phyloP scores from a whole-genome alignment of 2,797 vertebrate species.

The Urosaurus nigricauda region DNA sequence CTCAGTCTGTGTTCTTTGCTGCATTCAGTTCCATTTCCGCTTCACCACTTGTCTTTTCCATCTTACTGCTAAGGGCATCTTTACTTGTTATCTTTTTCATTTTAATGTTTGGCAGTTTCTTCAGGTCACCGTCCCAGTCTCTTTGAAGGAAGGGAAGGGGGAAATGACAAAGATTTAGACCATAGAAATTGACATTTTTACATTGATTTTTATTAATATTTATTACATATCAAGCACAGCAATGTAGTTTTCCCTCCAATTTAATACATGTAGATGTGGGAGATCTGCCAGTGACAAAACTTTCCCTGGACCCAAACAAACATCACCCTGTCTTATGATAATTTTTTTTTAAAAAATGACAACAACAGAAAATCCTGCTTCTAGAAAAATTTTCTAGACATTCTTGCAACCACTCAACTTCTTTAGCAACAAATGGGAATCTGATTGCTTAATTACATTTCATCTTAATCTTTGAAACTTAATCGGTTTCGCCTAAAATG shows the following conservation, averaged over 20 bases:
- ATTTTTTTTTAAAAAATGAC: not conserved
- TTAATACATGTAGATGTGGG: not conserved
- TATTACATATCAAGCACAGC: not conserved
- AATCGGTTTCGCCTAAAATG: not conserved
- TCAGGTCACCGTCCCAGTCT: slow-evolving; percentile 94
- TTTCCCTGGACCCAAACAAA: not conserved
- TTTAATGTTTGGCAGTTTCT: slow-evolving; percentile 95
- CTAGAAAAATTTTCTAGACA: not conserved
- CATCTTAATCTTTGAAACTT: not conserved
- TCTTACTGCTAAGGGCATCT: slow-evolving; percentile 69
- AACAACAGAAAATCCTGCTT: not conserved
- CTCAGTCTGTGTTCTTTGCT: slow-evolving; percentile 58
- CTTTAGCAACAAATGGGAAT: not conserved
- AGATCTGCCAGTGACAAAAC: not conserved
- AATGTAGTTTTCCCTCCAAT: not conserved
- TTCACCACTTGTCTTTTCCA: slow-evolving; percentile 57
- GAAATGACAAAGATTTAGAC: not conserved
- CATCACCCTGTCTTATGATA: not conserved
- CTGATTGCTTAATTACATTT: not conserved
- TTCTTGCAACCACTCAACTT: not conserved
- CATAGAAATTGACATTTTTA: not conserved
- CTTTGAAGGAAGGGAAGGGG: slow-evolving; percentile 72
- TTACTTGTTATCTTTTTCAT: slow-evolving; percentile 87
- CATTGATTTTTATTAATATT: no score
- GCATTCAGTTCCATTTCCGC: slow-evolving; percentile 57